A percentile compares a stretch with the other conserved stretches of the same genome.
These are phyloP conservation scores for Epinephelus coioides DNA, from an alignment of 2,797 vertebrate species.

Conservation along the genomic window DNA sequence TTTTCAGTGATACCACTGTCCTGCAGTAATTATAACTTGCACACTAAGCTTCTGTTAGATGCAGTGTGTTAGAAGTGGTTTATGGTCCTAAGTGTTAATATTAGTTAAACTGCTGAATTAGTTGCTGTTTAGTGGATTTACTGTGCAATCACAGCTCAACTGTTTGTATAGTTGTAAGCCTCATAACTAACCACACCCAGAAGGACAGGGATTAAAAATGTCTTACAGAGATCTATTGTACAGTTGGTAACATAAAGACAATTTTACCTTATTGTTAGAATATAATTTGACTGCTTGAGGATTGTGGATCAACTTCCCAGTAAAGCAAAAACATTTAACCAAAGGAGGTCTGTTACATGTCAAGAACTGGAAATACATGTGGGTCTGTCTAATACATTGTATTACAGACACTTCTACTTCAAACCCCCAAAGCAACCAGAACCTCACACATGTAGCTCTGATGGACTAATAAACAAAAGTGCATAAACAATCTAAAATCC, in stretches of 20 bases:
- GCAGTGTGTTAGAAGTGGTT: not conserved
- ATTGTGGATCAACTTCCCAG: no score
- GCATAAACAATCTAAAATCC: constrained; percentile 1
- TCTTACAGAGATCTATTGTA: no score
- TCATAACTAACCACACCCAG: no score
- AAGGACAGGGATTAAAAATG: no score
- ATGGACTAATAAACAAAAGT: not conserved
- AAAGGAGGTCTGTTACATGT: not conserved
- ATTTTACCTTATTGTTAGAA: no score
- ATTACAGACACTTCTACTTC: not conserved
- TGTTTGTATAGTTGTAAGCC: no score
- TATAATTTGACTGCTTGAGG: no score
- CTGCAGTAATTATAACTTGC: not conserved
- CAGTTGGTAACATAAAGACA: no score
- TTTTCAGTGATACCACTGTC: not conserved
- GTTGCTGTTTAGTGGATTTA: not conserved
- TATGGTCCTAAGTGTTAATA: not conserved
- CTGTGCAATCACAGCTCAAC: not conserved
- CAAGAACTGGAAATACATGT: not conserved
- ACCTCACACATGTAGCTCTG: not conserved
- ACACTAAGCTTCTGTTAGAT: not conserved
- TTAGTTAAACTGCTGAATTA: not conserved
- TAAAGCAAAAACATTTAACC: not conserved
- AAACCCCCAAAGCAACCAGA: not conserved
- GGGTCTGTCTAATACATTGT: no score